A percentile compares a stretch with the other conserved stretches of the same genome.
phyloP scores from a whole-genome alignment of 64 coral and sea anemone genomes.

The Orbicella faveolata region DNA sequence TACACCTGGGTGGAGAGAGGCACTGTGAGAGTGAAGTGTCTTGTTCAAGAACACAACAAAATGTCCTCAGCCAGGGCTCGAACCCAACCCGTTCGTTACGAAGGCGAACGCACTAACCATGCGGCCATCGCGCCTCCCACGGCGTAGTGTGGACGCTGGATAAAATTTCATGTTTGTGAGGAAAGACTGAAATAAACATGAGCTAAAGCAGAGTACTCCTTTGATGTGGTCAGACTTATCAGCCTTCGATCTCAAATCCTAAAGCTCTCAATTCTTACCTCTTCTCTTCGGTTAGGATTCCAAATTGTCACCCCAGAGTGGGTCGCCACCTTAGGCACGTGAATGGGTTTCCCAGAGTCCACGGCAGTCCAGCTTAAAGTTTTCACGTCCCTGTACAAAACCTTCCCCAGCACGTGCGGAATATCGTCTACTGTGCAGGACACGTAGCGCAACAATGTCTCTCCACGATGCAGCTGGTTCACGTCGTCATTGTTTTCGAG shows the following conservation, averaged over 20 bases:
- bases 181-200: too few species aligned
- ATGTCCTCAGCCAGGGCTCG: too few species aligned
- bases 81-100: too few species aligned
- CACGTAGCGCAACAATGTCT: conserved; percentile 84
- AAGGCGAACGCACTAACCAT: too few species aligned
- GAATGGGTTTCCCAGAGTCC: conserved; percentile 94
- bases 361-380: conserved; percentile 84
- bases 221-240: too few species aligned
- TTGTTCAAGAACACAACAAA: too few species aligned
- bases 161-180: too few species aligned
- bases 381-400: conserved; percentile 91
- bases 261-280: conserved; percentile 40
- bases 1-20: too few species aligned
- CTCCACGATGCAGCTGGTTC: conserved; percentile 61
- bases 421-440: conserved; percentile 85
- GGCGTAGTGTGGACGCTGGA: too few species aligned
- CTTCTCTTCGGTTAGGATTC: conserved; percentile 75
- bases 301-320: conserved; percentile 81
- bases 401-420: conserved; percentile 77
- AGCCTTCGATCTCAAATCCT: background rate
- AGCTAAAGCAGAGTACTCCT: too few species aligned
- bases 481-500: conserved; percentile 87
- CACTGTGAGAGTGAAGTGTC: too few species aligned
- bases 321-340: conserved; percentile 80
- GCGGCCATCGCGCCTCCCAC: too few species aligned